Base-by-base conservation (phyloP, 2,113 vertebrate species). In the Piprites chloris region DNA sequence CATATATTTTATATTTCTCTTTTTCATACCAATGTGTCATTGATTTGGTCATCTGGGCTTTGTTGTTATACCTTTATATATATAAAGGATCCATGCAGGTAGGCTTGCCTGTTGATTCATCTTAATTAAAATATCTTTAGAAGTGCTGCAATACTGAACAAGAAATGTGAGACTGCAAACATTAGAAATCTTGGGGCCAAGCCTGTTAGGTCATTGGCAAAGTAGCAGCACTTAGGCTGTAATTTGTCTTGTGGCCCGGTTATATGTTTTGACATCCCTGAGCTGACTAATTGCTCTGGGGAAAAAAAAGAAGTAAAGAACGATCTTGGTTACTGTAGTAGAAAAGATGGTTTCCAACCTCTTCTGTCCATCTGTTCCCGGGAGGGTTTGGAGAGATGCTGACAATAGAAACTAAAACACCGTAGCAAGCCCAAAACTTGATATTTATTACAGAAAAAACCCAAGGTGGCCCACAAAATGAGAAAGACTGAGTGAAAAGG, bases 231-330 rank as follows among this genome's bases (percentile, higher is more conserved):
- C 92, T 95, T 94, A 56, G 15, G 6, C 41, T 84, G 65, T 71
- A 83, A 80, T 92, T 80, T 95, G 76, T 96, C 77, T 78, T 41
- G 41, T 35, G 63, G 69, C 17, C 14, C 20, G 56, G 71, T 80
- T 92, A 59, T 68, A 26, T 79, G 15, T 93, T 84, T 62, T 93
- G 92, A 92, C 78, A 63, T 94, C 76, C 63, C 27, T 93, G 74
- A 84, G 63, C 80, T 96, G 94, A 93, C 93, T 90, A 71, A 87
- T 92, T 95, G 83, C 83, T 85, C 78, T 94, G 39, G 94, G 93
- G 74, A 50, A 6, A 32, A 65, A 79, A 79, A 84, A 83, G 35
- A 58, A 80, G 47, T 69, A 68, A 93, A 84, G 73, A 69, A 50
- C 1, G 0, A 28, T 80, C 67, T 93, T 58, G 47, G 63, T 86